These are phyloP conservation scores for Caenorhabditis wallacei DNA, from an alignment of 2,888 invertebrate genomes.

Conservation along the genomic window DNA sequence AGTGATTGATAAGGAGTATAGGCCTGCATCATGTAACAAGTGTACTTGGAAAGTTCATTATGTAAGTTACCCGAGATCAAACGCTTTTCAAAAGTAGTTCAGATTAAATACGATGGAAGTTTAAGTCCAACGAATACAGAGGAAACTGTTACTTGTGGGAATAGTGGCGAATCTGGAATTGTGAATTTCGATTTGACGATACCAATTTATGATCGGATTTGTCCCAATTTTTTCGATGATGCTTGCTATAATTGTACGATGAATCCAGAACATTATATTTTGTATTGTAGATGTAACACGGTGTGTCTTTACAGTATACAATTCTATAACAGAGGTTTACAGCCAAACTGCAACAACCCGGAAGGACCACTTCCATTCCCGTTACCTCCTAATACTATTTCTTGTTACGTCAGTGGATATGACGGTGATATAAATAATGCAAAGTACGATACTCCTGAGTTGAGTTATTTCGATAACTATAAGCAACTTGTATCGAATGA, in stretches of 20 bases:
- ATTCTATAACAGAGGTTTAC: not conserved
- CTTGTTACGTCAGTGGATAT: constrained; percentile 6
- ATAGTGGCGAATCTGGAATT: not conserved
- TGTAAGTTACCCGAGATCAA: not conserved
- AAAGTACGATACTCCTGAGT: constrained; percentile 11
- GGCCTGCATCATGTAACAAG: constrained; percentile 11
- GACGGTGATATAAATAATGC: constrained; percentile 21
- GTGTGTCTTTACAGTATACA: not conserved
- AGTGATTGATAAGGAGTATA: constrained; percentile 11
- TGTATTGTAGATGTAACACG: constrained; percentile 25
- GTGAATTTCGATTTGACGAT: not conserved
- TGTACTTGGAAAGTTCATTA: constrained; percentile 15
- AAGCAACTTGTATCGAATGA: not conserved
- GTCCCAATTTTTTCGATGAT: constrained; percentile 10
- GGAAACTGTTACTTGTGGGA: not conserved
- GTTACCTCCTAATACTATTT: not conserved
- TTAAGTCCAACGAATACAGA: not conserved
- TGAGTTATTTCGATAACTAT: not conserved
- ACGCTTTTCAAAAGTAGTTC: not conserved
- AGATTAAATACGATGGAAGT: constrained; percentile 14
- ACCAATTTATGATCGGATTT: constrained; percentile 14
- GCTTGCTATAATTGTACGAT: constrained; percentile 29
- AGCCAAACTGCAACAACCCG: not conserved
- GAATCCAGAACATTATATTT: constrained; percentile 18
- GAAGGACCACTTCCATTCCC: constrained; percentile 16